Evolutionary conservation across 1,140 invertebrate genomes (phyloP), one percentile per base, ranked within the genome.

Genomic region (Nephila pilipes): DNA sequence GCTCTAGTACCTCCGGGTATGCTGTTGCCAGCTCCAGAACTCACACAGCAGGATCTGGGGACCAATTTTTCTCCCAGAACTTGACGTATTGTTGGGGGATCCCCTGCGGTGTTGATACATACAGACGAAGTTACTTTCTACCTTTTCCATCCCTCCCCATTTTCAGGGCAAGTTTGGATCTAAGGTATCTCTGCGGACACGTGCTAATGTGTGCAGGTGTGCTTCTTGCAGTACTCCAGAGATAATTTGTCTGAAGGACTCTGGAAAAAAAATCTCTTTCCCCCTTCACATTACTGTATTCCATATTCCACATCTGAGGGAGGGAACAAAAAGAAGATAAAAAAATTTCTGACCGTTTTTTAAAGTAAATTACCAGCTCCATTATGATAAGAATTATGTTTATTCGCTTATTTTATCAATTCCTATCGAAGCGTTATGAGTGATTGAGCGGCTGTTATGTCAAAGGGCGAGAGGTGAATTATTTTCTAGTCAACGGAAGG

Each of bases 131-230:
- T 91, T 81, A 46, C 75, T 69, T 91, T 81, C 46, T 63, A 36
- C 75, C 32, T 36, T 32, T 10, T 54, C 63, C 55, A 5, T n/a
- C 32, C 65, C 85, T 32, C 65, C 36, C 25, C 88, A 58, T 54
- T 75, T 75, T 20, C 29, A 1, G n/a, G 25, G 57, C 25, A 81
- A 83, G 75, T 75, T 75, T 14, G 32, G 69, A 75, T 75, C 29
- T 36, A 32, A 29, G 75, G 69, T 91, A 81, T 54, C 75, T 81
- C 38, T 16, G 20, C 69, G 32, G 89, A 81, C 89, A 83, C 89
- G 75, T 91, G 89, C 89, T 63, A 91, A 91, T 91, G 89, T 36
- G 55, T 83, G 89, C 89, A 91, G 89, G 89, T 91, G 89, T 81
- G 79, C 32, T 46, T 89, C 46, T 89, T 88, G 32, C 32, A 65